Evolutionary conservation across 1,140 invertebrate genomes (phyloP), one percentile per base, ranked within the genome.

Genomic region (Pseudomyrmex gracilis): DNA sequence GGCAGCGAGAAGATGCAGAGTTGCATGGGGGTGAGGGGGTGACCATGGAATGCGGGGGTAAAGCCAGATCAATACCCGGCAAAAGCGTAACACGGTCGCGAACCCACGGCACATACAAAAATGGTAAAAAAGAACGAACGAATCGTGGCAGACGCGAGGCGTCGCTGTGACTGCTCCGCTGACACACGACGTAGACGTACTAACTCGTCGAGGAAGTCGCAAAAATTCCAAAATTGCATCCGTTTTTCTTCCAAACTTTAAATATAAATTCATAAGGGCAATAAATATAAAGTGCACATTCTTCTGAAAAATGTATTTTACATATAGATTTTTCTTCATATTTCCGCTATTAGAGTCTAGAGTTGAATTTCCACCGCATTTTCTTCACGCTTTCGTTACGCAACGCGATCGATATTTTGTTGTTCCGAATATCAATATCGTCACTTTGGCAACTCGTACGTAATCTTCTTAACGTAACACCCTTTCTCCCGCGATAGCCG

Each of bases 61-160:
- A 89, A 87, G 63, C 77, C 80, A 90, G 89, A 90, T 90, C 89
- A 90, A 90, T 90, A 90, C 89, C 34, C 60, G 82, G 55, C 88
- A 76, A 88, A 89, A 90, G 86, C 86, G 55, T 90, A 66, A 86
- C 88, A 88, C 71, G 88, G 76, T 90, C 84, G 88, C 88, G 86
- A 84, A 90, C 67, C 60, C 82, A 82, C 80, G 83, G 73, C 80
- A 89, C 57, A 85, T 57, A 73, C 64, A 47, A 78, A 84, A 86
- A 55, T 58, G 58, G 53, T 60, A 73, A 73, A 86, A 63, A 86
- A 82, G 53, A 66, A 70, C 47, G 55, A 20, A 80, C 13, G n/a
- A 5, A 66, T 24, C 13, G 55, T 34, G 20, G 51, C 76, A 53
- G 47, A 73, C 20, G 17, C 43, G 55, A 66, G 43, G 17, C 24